These are phyloP conservation scores for Haliclystus octoradiatus DNA, from an alignment of 30 jellyfish, hydroid and myxozoan genomes.

Conservation along the genomic window DNA sequence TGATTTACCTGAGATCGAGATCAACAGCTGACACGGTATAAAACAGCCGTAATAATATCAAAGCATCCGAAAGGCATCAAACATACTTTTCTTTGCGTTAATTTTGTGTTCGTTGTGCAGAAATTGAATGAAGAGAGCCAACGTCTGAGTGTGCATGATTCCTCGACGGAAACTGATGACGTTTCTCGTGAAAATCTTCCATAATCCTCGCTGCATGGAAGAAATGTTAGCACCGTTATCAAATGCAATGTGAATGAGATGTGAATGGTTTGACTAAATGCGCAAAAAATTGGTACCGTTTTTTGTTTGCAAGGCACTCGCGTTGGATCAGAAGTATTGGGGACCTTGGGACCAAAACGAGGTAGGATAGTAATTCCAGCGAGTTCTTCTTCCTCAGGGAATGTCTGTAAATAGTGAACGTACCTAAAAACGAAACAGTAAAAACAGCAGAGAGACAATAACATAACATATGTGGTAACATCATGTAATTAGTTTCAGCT, in stretches of 20 bases:
- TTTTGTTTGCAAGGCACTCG: constrained; percentile 21
- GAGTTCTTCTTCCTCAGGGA: constrained; percentile 56
- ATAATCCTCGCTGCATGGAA: constrained; percentile 44
- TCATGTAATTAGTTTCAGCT: no score
- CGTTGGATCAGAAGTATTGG: constrained; percentile 4
- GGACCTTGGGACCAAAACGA: background rate
- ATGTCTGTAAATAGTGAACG: constrained; percentile 41
- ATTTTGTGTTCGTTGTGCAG: constrained; percentile 42
- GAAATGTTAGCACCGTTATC: no score
- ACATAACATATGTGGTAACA: no score
- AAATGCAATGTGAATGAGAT: background rate
- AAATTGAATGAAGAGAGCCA: constrained; percentile 33
- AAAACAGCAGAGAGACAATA: background rate
- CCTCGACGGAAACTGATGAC: constrained; percentile 84
- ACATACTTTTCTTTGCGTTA: constrained; percentile 47
- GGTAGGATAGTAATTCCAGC: constrained; percentile 58
- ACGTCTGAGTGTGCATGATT: constrained; percentile 27
- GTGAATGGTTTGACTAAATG: background rate
- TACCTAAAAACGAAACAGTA: constrained; percentile 25
- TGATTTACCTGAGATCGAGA: background rate
- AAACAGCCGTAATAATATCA: background rate
- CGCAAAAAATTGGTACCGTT: constrained; percentile 29
- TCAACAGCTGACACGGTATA: no score
- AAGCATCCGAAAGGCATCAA: background rate
- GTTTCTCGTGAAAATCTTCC: constrained; percentile 67